phyloP scores from a whole-genome alignment of 2,113 vertebrate genomes.

The Picathartes gymnocephalus region DNA sequence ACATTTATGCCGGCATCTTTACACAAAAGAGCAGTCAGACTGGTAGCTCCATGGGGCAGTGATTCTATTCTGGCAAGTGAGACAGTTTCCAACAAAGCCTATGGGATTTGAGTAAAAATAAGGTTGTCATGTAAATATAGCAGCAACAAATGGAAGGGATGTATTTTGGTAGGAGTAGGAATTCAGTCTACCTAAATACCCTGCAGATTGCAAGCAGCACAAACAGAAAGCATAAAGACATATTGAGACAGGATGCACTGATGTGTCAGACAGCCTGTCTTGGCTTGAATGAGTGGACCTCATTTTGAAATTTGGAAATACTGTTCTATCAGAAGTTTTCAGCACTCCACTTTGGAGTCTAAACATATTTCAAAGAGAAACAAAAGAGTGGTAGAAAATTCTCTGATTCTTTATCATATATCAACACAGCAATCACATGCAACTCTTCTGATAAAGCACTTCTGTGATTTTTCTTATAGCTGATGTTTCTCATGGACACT shows the following conservation, averaged over 20 bases:
- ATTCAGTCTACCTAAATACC: background rate
- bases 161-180: background rate
- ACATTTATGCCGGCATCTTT: background rate
- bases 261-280: background rate
- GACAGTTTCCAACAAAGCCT: background rate
- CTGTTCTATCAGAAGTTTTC: background rate
- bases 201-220: background rate
- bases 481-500: background rate
- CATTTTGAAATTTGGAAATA: background rate
- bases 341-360: background rate
- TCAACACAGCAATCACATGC: background rate
- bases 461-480: background rate
- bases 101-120: background rate
- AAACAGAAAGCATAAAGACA: background rate
- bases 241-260: background rate
- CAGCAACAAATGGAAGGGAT: background rate
- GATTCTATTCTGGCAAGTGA: background rate
- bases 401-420: background rate
- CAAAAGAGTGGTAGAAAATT: background rate
- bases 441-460: background rate
- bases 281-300: background rate
- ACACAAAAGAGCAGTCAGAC: background rate
- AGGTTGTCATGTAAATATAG: background rate
- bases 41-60: background rate
- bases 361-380: background rate